Base-by-base conservation (phyloP, 92 coral and sea anemone genomes). In the Parazoanthus darwini region DNA sequence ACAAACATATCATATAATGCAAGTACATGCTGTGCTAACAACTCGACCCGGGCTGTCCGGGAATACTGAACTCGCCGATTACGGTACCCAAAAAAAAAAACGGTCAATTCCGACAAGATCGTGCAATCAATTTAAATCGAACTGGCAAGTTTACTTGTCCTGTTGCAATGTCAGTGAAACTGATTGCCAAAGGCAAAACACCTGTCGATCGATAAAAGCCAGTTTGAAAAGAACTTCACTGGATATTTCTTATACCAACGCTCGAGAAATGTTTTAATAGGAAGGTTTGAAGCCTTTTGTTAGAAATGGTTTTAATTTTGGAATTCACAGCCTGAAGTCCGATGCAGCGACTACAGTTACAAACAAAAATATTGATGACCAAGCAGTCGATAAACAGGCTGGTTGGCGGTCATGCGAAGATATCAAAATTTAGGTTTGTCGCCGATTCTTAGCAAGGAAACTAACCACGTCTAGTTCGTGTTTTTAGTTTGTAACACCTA, bases 231-330 rank as follows among this genome's bases (percentile, higher is more conserved):
- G 18, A 2, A 74, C 37, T 13, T 5, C 78, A 2, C 23, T 8
- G 14, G 83, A 85, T 0, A 86, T 86, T 29, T 77, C 86, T 50
- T 86, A 76, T 29, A 76, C 89, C 36, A 77, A 70, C 20, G 89
- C 89, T 20, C 13, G 6, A 48, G 89, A 86, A 37, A 76, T 76
- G 33, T 29, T 29, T 29, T 29, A 4, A 23, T 86, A 77, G 51
- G 37, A 54, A 51, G 59, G 56, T 0, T 50, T 86, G 74, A 74
- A n/a, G 35, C 78, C 78, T 22, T 33, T 33, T 0, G 39, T 3
- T 3, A 15, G 78, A 20, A 37, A 74, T 23, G 44, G 6, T 20
- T 74, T n/a, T 15, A 74, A 74, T 5, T 22, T 74, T 18, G 78
- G 78, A 18, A 33, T 37, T 13, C 36, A 74, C 16, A 74, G 78